These are phyloP conservation scores for Epirrhoe alternata DNA, from an alignment of 2,888 invertebrate species.

Conservation along the genomic window DNA sequence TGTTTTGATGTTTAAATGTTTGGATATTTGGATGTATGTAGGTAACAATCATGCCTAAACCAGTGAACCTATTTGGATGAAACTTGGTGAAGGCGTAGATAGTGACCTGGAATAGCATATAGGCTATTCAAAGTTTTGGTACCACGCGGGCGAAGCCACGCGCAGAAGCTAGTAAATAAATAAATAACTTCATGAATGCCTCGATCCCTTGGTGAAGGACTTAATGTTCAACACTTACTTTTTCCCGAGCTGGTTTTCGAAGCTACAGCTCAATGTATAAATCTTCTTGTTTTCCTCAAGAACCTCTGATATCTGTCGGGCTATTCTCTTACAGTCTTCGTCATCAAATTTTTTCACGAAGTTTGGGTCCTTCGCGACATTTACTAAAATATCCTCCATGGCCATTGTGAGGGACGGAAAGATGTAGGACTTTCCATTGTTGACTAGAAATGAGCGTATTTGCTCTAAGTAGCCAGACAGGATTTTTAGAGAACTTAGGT, in stretches of 20 bases:
- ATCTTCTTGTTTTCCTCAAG: constrained; percentile 41
- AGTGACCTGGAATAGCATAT: too few species aligned
- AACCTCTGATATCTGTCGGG: constrained; percentile 41
- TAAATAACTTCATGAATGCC: too few species aligned
- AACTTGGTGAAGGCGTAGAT: too few species aligned
- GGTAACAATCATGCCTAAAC: too few species aligned
- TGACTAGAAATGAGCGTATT: constrained; percentile 46
- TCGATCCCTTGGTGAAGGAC: too few species aligned
- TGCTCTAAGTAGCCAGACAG: constrained; percentile 43
- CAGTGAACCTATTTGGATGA: too few species aligned
- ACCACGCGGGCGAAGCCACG: too few species aligned
- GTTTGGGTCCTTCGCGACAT: constrained; percentile 42
- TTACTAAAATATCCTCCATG: constrained; percentile 47
- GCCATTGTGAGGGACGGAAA: constrained; percentile 43
- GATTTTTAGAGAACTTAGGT: neutral
- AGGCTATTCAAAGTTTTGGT: too few species aligned
- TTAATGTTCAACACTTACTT: constrained; percentile 40
- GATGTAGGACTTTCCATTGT: constrained; percentile 38
- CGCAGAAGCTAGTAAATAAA: too few species aligned
- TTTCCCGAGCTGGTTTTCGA: constrained; percentile 32
- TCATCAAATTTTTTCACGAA: constrained; percentile 43
- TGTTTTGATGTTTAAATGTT: too few species aligned
- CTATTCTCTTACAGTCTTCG: constrained; percentile 28
- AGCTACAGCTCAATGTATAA: constrained; percentile 41
- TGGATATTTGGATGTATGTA: too few species aligned